Base-by-base conservation (phyloP, 2,888 invertebrate genomes). In the Diarsia dahlii region DNA sequence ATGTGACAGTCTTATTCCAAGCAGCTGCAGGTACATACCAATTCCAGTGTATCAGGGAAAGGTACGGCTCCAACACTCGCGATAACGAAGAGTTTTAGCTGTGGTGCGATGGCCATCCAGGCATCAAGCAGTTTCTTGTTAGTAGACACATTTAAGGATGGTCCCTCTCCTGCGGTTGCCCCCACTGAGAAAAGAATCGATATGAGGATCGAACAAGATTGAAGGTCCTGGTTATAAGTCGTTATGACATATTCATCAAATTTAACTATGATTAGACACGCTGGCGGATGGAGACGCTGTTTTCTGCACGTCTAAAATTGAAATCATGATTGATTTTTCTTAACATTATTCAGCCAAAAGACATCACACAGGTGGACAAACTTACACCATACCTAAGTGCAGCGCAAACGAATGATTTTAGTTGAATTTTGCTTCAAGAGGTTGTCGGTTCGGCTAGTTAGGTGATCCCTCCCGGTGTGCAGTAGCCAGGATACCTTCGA, bases 131-230 rank as follows among this genome's bases (percentile, higher is more conserved):
- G 45, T 15, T 10, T 20, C 52, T 66, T 66, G 2, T 28, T 52
- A 6, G 50, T 23, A 20, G 71, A 15, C 20, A 52, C 23, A 45
- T 45, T 71, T 20, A 71, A 6, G 10, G 67, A 5, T 28, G 45
- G 52, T 20, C 71, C 71, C 28, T 71, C 71, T 20, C 71, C 71
- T 1, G 15, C 0, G 3, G 71, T 52, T 9, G 28, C 23, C 5
- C 13, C 71, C 23, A 71, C 71, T 71, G 66, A 10, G 65, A 52
- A 65, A 50, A 18, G 3, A 23, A 54, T 54, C 10, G 18, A 66
- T 8, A 45, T 45, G 45, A 45, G 64, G 45, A 45, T 28, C 28
- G 28, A 28, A 28, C 28, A 3, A 54, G n/a, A 3, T 3, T 54
- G n/a, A 2, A 23, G n/a, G 23, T 50, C 8, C 50, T 20, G 20